Base-by-base conservation (phyloP, 2,888 invertebrate species). In the Malthinus seriepunctatus region DNA sequence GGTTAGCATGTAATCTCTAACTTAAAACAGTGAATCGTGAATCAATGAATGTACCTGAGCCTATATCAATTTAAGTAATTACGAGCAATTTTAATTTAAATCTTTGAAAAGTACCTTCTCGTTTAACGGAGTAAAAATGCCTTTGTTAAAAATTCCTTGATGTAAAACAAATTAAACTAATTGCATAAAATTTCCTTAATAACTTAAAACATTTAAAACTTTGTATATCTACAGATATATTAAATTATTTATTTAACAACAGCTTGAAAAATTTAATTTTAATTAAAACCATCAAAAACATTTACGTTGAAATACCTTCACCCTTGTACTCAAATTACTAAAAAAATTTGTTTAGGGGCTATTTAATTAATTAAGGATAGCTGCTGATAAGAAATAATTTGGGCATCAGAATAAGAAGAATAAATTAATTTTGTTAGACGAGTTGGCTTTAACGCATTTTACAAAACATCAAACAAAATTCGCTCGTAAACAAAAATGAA, bases 211-310 rank as follows among this genome's bases (percentile, higher is more conserved):
- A 23, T 23, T 23, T 23, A 23, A 23, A 23, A 23, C 23, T 23
- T 23, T 23, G 5, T 23, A 23, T 23, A 23, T n/a, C n/a, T n/a
- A 23, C 5, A 23, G 23, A 5, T 5, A 23, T 23, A 5, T 23
- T 23, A 23, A 3, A 23, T 23, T 23, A 23, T 23, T 23, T 23
- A 23, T 23, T 23, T 23, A 42, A 11, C 11, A 2, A 42, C 39
- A 42, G 39, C n/a, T 42, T 42, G 12, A 51, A 38, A 46, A 46
- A 39, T 51, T 57, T 57, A 32, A 33, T 12, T 51, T 51, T 46
- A 57, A 57, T 57, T 57, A n/a, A 57, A 56, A 57, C 51, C 51
- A 57, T 57, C 56, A 57, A 51, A 51, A 57, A 57, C 56, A 51
- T 51, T 46, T 47, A 39, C 39, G 9, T 38, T 46, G 38, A 57